A percentile compares a stretch with the other conserved stretches of the same genome.
Evolutionary conservation across 2,797 vertebrate species (phyloP).

Genomic region (Tiaroga cobitis): DNA sequence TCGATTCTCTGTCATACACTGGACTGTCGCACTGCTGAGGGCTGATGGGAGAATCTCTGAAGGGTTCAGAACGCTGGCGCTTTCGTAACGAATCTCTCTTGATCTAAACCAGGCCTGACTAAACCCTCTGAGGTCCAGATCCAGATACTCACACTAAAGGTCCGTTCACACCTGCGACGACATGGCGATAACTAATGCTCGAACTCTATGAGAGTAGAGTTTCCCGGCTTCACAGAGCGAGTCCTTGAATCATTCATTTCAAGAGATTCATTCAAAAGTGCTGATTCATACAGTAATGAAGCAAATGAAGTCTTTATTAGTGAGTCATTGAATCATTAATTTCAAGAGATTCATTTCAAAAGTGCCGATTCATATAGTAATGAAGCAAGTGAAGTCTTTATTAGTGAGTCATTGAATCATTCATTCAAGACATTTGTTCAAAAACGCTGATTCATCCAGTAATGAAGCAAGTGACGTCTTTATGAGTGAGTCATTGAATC

Average conservation of each 20-base stretch:
- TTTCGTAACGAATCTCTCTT: neutral
- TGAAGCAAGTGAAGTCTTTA: no score
- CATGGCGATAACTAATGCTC: neutral
- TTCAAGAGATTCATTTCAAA: no score
- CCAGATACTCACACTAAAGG: neutral
- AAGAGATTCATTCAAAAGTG: neutral
- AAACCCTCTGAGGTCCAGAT: neutral
- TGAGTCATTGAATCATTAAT: no score
- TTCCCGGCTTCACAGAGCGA: neutral
- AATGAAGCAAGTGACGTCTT: no score
- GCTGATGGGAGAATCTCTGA: slow-evolving; percentile 28
- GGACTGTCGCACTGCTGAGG: slow-evolving; percentile 58
- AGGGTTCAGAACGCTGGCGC: neutral
- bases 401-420: no score
- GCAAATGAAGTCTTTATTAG: no score
- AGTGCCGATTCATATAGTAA: no score
- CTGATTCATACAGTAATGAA: neutral
- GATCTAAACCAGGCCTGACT: neutral
- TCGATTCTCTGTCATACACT: slow-evolving; percentile 46
- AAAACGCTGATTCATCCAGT: no score
- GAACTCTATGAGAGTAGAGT: neutral
- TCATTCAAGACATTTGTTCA: no score
- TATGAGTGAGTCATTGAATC: no score
- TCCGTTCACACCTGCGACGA: neutral
- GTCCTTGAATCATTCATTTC: neutral